phyloP scores from a whole-genome alignment of 53 echinoderm and acorn worm species.

The Hippasteria phrygiana region DNA sequence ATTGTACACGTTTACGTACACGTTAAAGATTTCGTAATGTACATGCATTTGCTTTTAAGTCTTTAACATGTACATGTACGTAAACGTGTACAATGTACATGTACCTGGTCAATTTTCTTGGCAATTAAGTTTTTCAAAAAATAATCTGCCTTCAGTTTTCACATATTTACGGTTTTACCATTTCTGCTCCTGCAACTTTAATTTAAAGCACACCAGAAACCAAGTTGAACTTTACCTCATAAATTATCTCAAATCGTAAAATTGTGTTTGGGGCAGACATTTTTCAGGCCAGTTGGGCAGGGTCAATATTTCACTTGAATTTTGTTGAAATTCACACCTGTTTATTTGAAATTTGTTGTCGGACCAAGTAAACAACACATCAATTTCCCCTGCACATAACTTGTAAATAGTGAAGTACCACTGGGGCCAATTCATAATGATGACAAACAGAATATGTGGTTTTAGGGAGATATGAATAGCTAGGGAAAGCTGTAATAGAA shows the following conservation, averaged over 20 bases:
- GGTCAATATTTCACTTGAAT: slow-evolving; percentile 37
- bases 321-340: slow-evolving; percentile 28
- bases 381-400: background rate
- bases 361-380: slow-evolving; percentile 42
- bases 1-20: too few relatives aligned
- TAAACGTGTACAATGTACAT: too few relatives aligned
- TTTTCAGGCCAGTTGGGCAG: background rate
- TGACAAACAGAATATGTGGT: background rate
- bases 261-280: background rate
- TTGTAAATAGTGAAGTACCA: background rate
- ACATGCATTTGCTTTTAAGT: too few relatives aligned
- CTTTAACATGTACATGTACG: too few relatives aligned
- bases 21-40: too few relatives aligned
- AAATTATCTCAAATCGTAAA: background rate
- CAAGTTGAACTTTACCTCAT: background rate
- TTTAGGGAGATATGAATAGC: too few relatives aligned
- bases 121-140: too few relatives aligned
- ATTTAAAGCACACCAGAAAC: background rate
- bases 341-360: slow-evolving; percentile 18
- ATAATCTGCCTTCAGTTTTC: too few relatives aligned
- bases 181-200: too few relatives aligned
- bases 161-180: too few relatives aligned
- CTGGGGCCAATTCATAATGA: background rate
- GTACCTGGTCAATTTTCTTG: too few relatives aligned
- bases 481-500: too few relatives aligned